Evolutionary conservation across 2,797 vertebrate species (phyloP).

Genomic region (Gambusia yucatana): DNA sequence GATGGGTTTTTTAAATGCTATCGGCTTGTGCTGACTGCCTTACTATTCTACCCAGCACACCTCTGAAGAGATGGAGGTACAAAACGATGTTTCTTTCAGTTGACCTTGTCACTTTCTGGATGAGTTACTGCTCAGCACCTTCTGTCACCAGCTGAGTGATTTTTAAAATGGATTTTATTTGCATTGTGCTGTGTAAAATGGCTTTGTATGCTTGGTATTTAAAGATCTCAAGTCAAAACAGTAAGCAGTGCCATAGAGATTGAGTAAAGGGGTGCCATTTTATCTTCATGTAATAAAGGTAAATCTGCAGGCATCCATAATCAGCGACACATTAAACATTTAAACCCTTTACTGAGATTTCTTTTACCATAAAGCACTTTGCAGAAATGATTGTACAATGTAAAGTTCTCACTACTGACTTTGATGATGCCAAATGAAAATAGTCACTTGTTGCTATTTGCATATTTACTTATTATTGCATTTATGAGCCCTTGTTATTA

Average conservation of each 20-base stretch:
- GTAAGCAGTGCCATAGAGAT: conserved; percentile 75
- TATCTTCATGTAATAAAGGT: conserved; percentile 19
- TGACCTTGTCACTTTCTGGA: conserved; percentile 38
- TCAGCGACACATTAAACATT: conserved; percentile 11
- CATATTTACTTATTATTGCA: conserved; percentile 65
- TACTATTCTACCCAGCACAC: conserved; percentile 72
- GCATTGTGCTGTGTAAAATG: conserved; percentile 60
- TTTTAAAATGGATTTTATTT: conserved; percentile 44
- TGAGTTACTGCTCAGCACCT: conserved; percentile 34
- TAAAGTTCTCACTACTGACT: conserved; percentile 69
- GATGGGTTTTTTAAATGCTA: conserved; percentile 55
- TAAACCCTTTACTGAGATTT: conserved; percentile 55
- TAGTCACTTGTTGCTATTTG: conserved; percentile 63
- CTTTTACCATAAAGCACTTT: conserved; percentile 76
- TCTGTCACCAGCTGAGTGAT: conserved; percentile 35
- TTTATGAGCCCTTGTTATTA: conserved; percentile 63
- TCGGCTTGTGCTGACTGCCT: conserved; percentile 74
- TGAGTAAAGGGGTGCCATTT: conserved; percentile 46
- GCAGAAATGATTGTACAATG: conserved; percentile 78
- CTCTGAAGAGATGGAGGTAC: conserved; percentile 46
- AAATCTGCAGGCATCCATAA: conserved; percentile 33
- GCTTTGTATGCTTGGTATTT: conserved; percentile 62
- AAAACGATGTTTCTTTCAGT: conserved; percentile 32
- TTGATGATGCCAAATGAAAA: conserved; percentile 79
- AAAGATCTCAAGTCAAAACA: conserved; percentile 42